A percentile compares a stretch with the other conserved stretches of the same genome.
Conservation (phyloP, 1,140 invertebrate genomes). For the Papilio polytes region DNA sequence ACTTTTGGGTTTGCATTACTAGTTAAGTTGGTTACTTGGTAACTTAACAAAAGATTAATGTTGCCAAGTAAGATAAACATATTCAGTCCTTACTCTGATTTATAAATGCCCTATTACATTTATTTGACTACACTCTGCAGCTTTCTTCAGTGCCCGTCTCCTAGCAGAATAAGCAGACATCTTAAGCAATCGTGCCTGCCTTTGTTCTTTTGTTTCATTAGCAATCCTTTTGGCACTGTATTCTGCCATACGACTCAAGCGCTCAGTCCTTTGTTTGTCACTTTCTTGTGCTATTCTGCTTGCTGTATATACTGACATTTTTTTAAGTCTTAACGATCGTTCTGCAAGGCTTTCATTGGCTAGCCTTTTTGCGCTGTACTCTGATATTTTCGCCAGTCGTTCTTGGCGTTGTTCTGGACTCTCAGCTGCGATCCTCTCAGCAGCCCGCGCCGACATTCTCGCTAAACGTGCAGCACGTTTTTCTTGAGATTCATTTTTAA, state of each 20-base stretch:
- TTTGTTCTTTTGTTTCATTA: slow-evolving; percentile 82
- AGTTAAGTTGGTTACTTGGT: not conserved
- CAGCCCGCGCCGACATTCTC: slow-evolving; percentile 81
- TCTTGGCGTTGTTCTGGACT: slow-evolving; percentile 81
- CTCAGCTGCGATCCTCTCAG: slow-evolving; percentile 83
- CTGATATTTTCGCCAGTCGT: slow-evolving; percentile 81
- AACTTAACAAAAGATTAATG: not conserved
- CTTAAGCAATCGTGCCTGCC: slow-evolving; percentile 77
- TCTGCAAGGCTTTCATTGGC: slow-evolving; percentile 85
- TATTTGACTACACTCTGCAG: not conserved
- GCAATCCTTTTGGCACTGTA: slow-evolving; percentile 79
- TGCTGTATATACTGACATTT: slow-evolving; percentile 79
- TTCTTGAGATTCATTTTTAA: slow-evolving; percentile 77
- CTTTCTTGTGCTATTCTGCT: slow-evolving; percentile 80
- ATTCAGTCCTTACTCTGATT: not conserved
- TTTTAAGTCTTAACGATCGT: slow-evolving; percentile 73
- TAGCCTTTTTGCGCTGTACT: slow-evolving; percentile 78
- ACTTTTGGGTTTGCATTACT: not conserved
- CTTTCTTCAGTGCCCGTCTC: slow-evolving; percentile 69
- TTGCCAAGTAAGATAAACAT: not conserved
- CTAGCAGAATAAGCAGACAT: slow-evolving; percentile 83
- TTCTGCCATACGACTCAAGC: slow-evolving; percentile 84
- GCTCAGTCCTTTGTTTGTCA: slow-evolving; percentile 78
- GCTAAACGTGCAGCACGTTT: slow-evolving; percentile 79
- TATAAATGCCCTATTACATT: not conserved